Evolutionary conservation across 1,140 invertebrate genomes (phyloP).

Genomic region (Oscheius sp.): DNA sequence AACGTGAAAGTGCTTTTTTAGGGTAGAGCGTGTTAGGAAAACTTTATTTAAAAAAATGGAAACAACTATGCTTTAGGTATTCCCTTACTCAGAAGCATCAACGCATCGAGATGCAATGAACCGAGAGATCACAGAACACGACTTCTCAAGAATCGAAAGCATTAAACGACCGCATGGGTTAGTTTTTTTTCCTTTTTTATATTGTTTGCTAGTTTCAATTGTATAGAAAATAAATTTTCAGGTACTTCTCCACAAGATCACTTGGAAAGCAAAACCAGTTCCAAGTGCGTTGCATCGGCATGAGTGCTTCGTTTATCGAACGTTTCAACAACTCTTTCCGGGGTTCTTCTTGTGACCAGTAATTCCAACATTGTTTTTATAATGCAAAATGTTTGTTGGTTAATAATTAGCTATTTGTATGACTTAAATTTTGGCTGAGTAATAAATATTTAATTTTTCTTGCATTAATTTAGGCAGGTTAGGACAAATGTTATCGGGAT

Average conservation of each 20-base stretch:
- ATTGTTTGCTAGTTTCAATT: neutral
- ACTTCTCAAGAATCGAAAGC: slow-evolving; percentile 26
- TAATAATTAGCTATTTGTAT: no score
- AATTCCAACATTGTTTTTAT: no score
- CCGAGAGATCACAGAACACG: slow-evolving; percentile 16
- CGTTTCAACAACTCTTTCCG: slow-evolving; percentile 18
- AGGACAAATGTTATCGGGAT: no score
- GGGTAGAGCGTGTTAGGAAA: neutral
- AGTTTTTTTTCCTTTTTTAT: neutral
- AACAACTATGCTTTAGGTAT: slow-evolving; percentile 8
- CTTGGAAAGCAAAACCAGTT: slow-evolving; percentile 20
- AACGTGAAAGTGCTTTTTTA: neutral
- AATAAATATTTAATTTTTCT: no score
- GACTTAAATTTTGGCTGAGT: no score
- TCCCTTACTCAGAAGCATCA: slow-evolving; percentile 20
- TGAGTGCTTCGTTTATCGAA: slow-evolving; percentile 25
- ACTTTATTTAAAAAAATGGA: neutral
- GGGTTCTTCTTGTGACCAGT: neutral
- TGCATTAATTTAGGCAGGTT: no score
- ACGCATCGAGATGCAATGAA: slow-evolving; percentile 34
- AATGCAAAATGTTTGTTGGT: no score
- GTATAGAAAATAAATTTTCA: neutral
- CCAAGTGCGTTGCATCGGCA: slow-evolving; percentile 32
- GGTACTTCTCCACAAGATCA: slow-evolving; percentile 6
- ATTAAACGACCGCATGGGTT: slow-evolving; percentile 28